These are phyloP conservation scores for Cylindroiulus punctatus DNA, from an alignment of 2,888 invertebrate species.

Conservation along the genomic window DNA sequence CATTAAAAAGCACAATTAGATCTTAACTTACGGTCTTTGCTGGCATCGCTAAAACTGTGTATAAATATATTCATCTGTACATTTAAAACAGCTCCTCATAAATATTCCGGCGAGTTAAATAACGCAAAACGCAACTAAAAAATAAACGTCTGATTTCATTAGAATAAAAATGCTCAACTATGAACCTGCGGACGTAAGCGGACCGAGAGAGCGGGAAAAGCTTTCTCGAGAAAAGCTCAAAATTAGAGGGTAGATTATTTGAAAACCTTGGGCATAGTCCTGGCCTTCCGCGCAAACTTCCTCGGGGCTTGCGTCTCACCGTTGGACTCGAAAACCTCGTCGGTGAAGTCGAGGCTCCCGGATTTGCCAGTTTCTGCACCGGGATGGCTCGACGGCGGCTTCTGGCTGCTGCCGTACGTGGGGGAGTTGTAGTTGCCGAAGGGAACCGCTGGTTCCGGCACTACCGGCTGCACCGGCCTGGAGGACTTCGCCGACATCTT, in stretches of 20 bases:
- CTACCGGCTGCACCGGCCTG: slow-evolving; percentile 82
- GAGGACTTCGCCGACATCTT: slow-evolving; percentile 64
- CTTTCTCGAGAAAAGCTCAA: not conserved
- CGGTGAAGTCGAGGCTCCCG: slow-evolving; percentile 48
- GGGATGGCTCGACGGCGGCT: slow-evolving; percentile 54
- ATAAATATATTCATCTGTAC: slow-evolving; percentile 25
- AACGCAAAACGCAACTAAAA: not conserved
- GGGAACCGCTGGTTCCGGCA: slow-evolving; percentile 73
- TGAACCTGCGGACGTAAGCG: no score
- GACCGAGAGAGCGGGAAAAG: not conserved
- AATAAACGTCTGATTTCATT: not conserved
- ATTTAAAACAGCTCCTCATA: not conserved
- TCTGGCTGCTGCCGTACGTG: not conserved
- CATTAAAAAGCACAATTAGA: not conserved
- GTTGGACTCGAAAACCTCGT: slow-evolving; percentile 49
- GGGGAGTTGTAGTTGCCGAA: slow-evolving; percentile 33
- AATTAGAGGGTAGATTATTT: slow-evolving; percentile 51
- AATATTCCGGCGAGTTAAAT: not conserved
- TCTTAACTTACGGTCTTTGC: not conserved
- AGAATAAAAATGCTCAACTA: not conserved
- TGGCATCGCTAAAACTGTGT: not conserved
- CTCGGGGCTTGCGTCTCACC: slow-evolving; percentile 51
- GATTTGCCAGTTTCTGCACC: slow-evolving; percentile 62
- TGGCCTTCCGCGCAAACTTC: slow-evolving; percentile 59
- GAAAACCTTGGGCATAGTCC: slow-evolving; percentile 61